Conservation (phyloP, 2,888 invertebrate species). For the Caprella mutica region DNA sequence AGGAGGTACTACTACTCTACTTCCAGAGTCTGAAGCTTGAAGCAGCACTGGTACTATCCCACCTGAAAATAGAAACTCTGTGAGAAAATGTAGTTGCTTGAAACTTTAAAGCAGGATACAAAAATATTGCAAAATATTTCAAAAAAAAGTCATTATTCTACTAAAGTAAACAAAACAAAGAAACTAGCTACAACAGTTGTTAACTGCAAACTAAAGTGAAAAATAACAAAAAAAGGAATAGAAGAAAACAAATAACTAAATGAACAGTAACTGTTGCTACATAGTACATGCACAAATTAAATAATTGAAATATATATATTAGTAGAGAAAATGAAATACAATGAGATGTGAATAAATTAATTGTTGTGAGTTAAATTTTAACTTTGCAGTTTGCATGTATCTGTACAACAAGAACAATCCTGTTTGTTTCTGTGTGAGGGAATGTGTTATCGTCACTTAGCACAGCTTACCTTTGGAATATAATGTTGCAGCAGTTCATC, state of each 20-base stretch:
- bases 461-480: too few relatives aligned
- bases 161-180: background rate
- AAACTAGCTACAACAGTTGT: background rate
- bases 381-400: too few relatives aligned
- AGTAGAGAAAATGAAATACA: background rate
- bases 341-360: background rate
- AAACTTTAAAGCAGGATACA: background rate
- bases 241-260: background rate
- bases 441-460: too few relatives aligned
- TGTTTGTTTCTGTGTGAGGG: too few relatives aligned
- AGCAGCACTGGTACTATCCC: conserved; percentile 29
- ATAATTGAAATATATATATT: background rate
- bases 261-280: background rate
- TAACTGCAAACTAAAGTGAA: background rate
- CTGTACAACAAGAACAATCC: too few relatives aligned
- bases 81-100: background rate
- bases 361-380: background rate
- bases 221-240: background rate
- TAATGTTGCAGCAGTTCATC: too few relatives aligned
- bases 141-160: background rate
- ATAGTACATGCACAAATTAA: background rate
- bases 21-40: conserved; percentile 27
- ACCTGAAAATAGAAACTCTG: too few relatives aligned
- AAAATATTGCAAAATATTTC: background rate
- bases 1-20: conserved; percentile 27